Base-by-base conservation (phyloP, 2,888 invertebrate species). In the Lepas anatifera region DNA sequence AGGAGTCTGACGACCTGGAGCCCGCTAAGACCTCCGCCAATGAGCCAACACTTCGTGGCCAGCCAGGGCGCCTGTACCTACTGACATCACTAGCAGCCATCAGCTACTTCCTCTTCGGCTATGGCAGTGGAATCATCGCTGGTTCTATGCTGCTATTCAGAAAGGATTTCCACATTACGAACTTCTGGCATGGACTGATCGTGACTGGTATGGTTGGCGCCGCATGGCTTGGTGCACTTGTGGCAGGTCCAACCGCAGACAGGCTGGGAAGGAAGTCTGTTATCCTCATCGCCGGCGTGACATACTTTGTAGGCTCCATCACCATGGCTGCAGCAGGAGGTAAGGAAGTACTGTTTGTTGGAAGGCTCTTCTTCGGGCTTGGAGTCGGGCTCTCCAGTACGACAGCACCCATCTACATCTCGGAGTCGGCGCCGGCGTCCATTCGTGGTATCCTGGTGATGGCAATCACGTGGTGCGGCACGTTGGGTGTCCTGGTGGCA, bases 371-470 rank as follows among this genome's bases (percentile, higher is more conserved):
- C 35, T 78, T 82, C 25, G 83, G 83, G 18, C 74, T 80, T 50
- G 83, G 80, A 41, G 81, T 83, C 68, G 83, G 83, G 39, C 73
- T 83, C 37, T 80, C 82, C 11, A 83, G 83, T 3, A 84, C 83
- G 82, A 81, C 82, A 48, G 81, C 84, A 6, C 84, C 85, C 3
- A 80, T 85, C 76, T 85, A 84, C 76, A 82, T 85, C 46, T 82
- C 83, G 37, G 85, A 85, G 76, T 79, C 81, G 69, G 80, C 84
- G 0, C 83, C 84, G 3, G 73, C 80, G 8, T 77, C 80, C 64
- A 75, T 81, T 27, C 77, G 85, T 37, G 85, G 85, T 29, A 76
- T 78, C 8, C 77, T 85, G 48, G 82, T 84, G 29, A 82, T 83
- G 0, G 73, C 81, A 29, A 83, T 84, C 75, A 80, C 79, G 68